Conservation (phyloP, 2,888 invertebrate species). For the Tetramorium bicarinatum region DNA sequence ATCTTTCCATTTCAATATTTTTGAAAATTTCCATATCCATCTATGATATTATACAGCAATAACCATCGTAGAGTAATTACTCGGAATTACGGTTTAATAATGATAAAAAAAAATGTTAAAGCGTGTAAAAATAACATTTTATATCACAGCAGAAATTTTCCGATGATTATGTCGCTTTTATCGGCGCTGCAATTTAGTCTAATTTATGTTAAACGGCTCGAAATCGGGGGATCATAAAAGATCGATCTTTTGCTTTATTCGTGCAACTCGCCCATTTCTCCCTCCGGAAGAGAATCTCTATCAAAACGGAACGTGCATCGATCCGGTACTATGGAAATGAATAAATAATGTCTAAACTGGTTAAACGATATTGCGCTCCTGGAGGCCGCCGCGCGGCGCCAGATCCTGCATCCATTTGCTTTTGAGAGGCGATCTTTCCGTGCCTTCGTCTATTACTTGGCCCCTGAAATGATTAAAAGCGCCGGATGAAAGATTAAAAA, state of each 20-base stretch:
- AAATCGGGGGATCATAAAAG: slow-evolving; percentile 38
- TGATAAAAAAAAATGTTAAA: slow-evolving; percentile 8
- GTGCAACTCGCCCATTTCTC: slow-evolving; percentile 27
- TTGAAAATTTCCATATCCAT: neutral
- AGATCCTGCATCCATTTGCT: slow-evolving; percentile 62
- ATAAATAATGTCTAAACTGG: slow-evolving; percentile 59
- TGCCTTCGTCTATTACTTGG: slow-evolving; percentile 60
- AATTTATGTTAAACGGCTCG: slow-evolving; percentile 48
- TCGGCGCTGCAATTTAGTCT: slow-evolving; percentile 36
- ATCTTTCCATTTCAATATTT: slow-evolving; percentile 12
- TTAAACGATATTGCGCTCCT: slow-evolving; percentile 51
- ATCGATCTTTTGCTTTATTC: slow-evolving; percentile 44
- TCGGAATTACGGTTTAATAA: slow-evolving; percentile 14
- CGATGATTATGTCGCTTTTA: slow-evolving; percentile 28
- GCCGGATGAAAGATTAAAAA: slow-evolving; percentile 63
- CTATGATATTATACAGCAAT: neutral
- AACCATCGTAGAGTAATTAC: neutral
- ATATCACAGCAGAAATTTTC: slow-evolving; percentile 5
- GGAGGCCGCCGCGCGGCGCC: slow-evolving; percentile 24
- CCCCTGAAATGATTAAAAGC: slow-evolving; percentile 61
- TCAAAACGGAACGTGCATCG: slow-evolving; percentile 52
- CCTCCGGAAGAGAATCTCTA: slow-evolving; percentile 32
- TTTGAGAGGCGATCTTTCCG: slow-evolving; percentile 56
- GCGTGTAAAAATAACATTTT: neutral
- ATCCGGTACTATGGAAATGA: slow-evolving; percentile 51